A percentile compares a stretch with the other conserved stretches of the same genome.
Conservation (phyloP, 1,140 invertebrate species). For the Achatina immaculata region DNA sequence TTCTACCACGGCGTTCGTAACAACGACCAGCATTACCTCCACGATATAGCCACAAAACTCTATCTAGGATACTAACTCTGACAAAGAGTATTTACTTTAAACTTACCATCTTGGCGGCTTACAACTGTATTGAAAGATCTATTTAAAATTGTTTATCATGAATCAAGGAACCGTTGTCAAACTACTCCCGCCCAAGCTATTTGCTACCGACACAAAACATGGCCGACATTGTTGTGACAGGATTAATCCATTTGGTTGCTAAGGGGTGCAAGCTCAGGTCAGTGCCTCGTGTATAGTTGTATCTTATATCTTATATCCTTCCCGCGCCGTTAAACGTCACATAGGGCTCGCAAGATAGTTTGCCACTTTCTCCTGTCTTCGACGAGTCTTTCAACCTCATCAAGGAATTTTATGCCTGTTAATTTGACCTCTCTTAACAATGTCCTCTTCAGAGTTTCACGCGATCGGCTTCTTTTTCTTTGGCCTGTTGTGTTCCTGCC, state of each 20-base stretch:
- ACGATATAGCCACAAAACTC: background rate
- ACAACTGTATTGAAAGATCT: background rate
- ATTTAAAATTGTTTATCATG: background rate
- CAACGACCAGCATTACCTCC: background rate
- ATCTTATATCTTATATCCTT: no score
- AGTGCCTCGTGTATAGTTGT: no score
- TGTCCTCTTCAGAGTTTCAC: no score
- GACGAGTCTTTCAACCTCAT: no score
- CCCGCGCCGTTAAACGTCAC: no score
- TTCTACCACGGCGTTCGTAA: background rate
- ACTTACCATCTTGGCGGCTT: background rate
- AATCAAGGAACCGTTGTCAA: no score
- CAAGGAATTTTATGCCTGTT: no score
- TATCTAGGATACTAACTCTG: background rate
- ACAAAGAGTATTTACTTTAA: background rate
- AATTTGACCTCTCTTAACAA: no score
- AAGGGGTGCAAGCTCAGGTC: background rate
- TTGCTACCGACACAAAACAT: background rate
- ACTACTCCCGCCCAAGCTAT: background rate
- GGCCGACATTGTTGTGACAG: background rate
- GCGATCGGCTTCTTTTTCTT: no score
- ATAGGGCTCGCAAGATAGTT: no score
- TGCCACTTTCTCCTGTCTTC: no score
- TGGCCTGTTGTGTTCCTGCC: no score
- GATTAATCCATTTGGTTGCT: conserved; percentile 12